Percentiles rank a stretch among this genome's conserved stretches.
phyloP scores from a whole-genome alignment of 2,888 invertebrate genomes.

The Netelia inedita region DNA sequence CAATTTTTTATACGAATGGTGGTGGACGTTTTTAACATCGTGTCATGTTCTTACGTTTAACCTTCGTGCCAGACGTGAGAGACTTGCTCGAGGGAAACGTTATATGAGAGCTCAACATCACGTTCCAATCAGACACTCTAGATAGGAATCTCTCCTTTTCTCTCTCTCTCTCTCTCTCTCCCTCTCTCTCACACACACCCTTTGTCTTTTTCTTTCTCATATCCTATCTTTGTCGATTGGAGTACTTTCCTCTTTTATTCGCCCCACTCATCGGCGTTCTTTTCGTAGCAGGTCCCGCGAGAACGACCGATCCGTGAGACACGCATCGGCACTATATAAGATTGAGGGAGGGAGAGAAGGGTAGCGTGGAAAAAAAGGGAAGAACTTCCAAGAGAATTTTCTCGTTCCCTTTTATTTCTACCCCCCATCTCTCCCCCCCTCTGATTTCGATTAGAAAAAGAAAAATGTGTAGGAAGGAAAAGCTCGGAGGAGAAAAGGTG shows the following conservation, averaged over 20 bases:
- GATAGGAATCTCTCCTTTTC: slow-evolving; percentile 26
- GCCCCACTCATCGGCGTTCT: slow-evolving; percentile 8
- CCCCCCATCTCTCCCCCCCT: slow-evolving; percentile 23
- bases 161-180: neutral
- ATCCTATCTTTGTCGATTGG: neutral
- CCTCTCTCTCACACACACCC: neutral
- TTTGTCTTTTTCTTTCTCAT: neutral
- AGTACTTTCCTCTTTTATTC: slow-evolving; percentile 12
- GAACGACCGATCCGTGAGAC: slow-evolving; percentile 26
- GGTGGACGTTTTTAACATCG: neutral
- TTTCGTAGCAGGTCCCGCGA: slow-evolving; percentile 25
- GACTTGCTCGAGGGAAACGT: neutral
- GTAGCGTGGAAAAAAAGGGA: slow-evolving; percentile 20
- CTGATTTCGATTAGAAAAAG: slow-evolving; percentile 39
- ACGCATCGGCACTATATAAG: slow-evolving; percentile 14
- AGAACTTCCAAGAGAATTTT: slow-evolving; percentile 30
- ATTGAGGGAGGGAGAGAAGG: slow-evolving; percentile 8
- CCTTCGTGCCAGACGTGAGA: neutral
- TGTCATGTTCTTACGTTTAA: neutral
- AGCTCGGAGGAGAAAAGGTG: slow-evolving; percentile 17
- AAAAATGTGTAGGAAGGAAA: slow-evolving; percentile 13
- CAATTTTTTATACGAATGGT: neutral
- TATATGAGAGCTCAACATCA: neutral
- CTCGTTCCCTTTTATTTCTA: slow-evolving; percentile 14
- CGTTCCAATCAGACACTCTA: slow-evolving; percentile 47